These are phyloP conservation scores for Sicus ferrugineus DNA, from an alignment of 2,888 invertebrate genomes.

Conservation along the genomic window DNA sequence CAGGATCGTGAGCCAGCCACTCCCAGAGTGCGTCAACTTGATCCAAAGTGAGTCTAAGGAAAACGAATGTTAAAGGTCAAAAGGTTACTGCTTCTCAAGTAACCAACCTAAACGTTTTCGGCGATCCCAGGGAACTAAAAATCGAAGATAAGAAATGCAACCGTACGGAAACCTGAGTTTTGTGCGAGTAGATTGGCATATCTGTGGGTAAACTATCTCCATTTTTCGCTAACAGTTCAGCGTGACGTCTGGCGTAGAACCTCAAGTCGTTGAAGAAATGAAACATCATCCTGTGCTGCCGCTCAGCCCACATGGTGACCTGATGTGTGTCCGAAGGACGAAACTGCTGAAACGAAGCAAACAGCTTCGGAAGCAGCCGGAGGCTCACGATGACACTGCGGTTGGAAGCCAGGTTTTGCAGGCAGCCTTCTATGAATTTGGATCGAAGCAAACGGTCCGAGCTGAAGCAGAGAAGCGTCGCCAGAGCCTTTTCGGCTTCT, in stretches of 20 bases:
- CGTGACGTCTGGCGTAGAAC: constrained; percentile 69
- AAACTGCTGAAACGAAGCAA: constrained; percentile 90
- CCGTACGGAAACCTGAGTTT: constrained; percentile 89
- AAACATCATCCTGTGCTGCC: constrained; percentile 91
- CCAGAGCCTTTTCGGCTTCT: constrained; percentile 94
- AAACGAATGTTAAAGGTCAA: background rate
- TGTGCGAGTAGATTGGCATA: constrained; percentile 72
- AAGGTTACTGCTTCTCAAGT: background rate
- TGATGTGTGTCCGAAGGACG: constrained; percentile 87
- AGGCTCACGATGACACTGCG: constrained; percentile 90
- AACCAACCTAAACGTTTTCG: constrained; percentile 80
- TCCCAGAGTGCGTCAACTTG: constrained; percentile 93
- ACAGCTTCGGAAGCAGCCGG: constrained; percentile 85
- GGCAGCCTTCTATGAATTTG: constrained; percentile 94
- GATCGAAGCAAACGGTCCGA: constrained; percentile 89
- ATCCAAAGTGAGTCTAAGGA: constrained; percentile 76
- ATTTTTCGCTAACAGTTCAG: constrained; percentile 57
- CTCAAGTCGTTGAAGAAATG: constrained; percentile 89
- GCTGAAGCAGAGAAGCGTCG: constrained; percentile 87
- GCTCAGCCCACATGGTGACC: constrained; percentile 91
- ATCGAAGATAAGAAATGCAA: constrained; percentile 92
- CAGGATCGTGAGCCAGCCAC: constrained; percentile 84
- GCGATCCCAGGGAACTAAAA: constrained; percentile 89
- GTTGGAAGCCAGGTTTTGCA: constrained; percentile 87
- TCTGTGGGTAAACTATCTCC: constrained; percentile 56